phyloP scores from a whole-genome alignment of 2,113 vertebrate species.

The Hypocryptadius cinnamomeus region DNA sequence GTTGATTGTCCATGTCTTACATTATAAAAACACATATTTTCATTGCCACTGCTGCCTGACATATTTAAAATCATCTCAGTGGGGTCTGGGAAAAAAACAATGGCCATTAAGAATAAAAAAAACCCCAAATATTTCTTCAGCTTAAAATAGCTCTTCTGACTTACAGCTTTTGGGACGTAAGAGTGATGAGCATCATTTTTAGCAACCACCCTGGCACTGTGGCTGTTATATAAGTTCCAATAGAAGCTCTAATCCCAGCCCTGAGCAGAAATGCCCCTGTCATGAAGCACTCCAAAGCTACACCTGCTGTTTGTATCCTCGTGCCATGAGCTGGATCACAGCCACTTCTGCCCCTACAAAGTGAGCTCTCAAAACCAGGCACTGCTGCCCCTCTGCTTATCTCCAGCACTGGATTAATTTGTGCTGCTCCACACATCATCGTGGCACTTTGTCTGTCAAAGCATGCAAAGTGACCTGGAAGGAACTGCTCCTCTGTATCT shows the following conservation, averaged over 20 bases:
- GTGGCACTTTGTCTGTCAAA: not conserved
- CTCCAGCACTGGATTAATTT: not conserved
- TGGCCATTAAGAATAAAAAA: not conserved
- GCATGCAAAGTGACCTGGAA: not conserved
- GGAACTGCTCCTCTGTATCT: not conserved
- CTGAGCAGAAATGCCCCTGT: conserved; percentile 11
- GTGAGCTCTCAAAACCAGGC: not conserved
- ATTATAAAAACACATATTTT: not conserved
- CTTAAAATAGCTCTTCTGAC: not conserved
- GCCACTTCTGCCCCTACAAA: not conserved
- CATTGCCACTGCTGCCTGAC: not conserved
- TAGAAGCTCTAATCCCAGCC: not conserved
- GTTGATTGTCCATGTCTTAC: not conserved
- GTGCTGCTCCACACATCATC: not conserved
- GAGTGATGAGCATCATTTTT: not conserved
- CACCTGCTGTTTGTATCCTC: not conserved
- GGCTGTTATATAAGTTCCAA: not conserved
- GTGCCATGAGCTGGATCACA: not conserved
- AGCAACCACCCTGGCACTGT: conserved; percentile 12
- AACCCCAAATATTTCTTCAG: not conserved
- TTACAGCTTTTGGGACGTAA: not conserved
- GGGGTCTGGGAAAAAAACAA: not conserved
- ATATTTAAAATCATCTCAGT: not conserved
- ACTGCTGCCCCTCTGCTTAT: not conserved
- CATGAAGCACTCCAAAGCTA: not conserved